Percentiles rank a stretch among this genome's conserved stretches.
Conservation (phyloP, 2,113 vertebrate genomes). For the Panthera tigris region DNA sequence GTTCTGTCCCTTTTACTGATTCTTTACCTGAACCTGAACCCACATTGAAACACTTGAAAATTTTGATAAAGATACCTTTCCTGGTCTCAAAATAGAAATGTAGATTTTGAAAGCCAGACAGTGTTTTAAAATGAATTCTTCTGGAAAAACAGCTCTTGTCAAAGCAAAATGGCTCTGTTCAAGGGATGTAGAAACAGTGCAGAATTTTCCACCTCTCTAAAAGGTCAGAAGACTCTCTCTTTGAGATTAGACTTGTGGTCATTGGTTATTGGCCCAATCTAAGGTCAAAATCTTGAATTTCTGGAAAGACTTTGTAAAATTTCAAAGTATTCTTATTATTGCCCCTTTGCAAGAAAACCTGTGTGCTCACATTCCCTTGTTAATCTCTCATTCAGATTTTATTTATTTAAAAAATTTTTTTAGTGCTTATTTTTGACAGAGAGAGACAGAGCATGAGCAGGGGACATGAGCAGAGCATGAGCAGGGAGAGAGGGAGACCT, state of each 20-base stretch:
- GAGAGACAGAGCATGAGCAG: too few species aligned
- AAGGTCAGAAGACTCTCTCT: not conserved
- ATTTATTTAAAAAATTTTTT: too few species aligned
- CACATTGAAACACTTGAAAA: not conserved
- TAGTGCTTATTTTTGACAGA: too few species aligned
- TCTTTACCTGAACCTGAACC: not conserved
- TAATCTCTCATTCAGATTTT: not conserved
- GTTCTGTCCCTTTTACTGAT: not conserved
- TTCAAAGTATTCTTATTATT: not conserved
- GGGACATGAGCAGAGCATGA: too few species aligned
- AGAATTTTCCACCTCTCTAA: not conserved
- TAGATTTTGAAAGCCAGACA: constrained; percentile 25
- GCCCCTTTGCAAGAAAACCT: not conserved
- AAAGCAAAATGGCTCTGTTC: constrained; percentile 32
- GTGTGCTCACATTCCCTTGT: not conserved
- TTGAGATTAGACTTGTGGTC: not conserved
- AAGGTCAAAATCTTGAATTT: not conserved
- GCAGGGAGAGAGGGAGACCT: too few species aligned
- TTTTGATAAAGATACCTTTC: constrained; percentile 16
- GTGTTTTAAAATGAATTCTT: constrained; percentile 4
- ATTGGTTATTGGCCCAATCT: not conserved
- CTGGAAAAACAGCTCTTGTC: not conserved
- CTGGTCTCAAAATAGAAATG: not conserved
- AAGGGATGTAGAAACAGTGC: not conserved
- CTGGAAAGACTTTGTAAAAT: not conserved